phyloP scores from a whole-genome alignment of 2,888 invertebrate species.

The Agrochola lychnidis region DNA sequence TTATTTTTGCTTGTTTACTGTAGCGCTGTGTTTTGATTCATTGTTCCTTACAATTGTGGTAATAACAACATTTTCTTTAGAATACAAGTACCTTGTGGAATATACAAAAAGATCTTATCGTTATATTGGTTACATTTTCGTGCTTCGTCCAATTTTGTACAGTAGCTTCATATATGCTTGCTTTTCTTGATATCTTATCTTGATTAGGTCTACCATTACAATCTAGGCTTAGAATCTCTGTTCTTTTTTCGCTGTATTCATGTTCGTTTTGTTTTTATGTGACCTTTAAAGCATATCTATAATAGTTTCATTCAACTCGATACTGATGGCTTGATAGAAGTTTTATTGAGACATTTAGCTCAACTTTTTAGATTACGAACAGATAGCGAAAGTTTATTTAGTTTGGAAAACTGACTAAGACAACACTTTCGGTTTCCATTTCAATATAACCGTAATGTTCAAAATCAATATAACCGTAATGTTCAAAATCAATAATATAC shows the following conservation, averaged over 20 bases:
- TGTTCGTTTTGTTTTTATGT: constrained; percentile 2
- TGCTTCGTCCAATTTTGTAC: constrained; percentile 22
- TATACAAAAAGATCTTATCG: constrained; percentile 32
- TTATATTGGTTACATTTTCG: constrained; percentile 40
- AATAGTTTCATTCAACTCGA: constrained; percentile 37
- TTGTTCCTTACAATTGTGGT: constrained; percentile 19
- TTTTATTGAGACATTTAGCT: not conserved
- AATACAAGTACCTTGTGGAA: constrained; percentile 6
- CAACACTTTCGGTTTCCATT: not conserved
- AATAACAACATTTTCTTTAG: constrained; percentile 7
- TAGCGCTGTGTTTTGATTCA: not conserved
- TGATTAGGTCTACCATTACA: not conserved
- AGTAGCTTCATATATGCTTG: constrained; percentile 2
- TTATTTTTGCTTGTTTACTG: constrained; percentile 3
- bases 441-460: not conserved
- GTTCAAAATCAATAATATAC: not conserved
- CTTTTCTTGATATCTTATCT: not conserved
- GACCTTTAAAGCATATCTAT: not conserved
- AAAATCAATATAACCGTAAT: not conserved
- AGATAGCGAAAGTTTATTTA: constrained; percentile 5
- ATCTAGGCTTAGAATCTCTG: not conserved
- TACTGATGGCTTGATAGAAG: not conserved
- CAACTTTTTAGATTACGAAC: constrained; percentile 28
- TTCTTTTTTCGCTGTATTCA: not conserved
- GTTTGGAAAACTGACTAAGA: not conserved